A percentile compares a stretch with the other conserved stretches of the same genome.
phyloP scores from a whole-genome alignment of 2,888 invertebrate genomes.

The Phortica okadai region DNA sequence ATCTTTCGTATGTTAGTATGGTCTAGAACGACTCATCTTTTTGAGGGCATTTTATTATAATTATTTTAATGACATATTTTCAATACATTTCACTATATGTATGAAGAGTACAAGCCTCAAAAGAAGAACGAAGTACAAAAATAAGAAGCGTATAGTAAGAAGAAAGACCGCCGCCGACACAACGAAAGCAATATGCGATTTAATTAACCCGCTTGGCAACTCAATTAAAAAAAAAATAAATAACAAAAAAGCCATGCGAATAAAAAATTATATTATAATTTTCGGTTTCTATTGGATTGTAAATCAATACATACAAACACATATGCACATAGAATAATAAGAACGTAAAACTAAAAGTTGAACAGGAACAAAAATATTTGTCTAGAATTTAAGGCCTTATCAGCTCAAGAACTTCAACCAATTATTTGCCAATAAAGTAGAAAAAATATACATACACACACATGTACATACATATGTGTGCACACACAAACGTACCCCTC shows the following conservation, averaged over 20 bases:
- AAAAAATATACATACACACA: background rate
- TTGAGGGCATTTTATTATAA: too few species aligned
- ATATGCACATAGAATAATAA: background rate
- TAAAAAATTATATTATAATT: too few species aligned
- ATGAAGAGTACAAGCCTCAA: background rate
- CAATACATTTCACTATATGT: too few species aligned
- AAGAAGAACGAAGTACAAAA: background rate
- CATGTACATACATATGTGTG: background rate
- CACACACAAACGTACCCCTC: background rate
- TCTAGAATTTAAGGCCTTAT: background rate
- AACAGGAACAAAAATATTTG: background rate
- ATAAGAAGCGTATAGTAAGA: background rate
- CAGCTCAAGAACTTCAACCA: background rate
- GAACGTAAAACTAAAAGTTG: background rate
- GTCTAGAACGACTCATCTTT: too few species aligned
- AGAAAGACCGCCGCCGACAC: background rate
- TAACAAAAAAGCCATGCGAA: too few species aligned
- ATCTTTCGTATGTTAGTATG: too few species aligned
- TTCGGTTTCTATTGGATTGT: too few species aligned
- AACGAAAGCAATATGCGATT: background rate
- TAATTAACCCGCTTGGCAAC: constrained; percentile 17
- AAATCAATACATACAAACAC: background rate
- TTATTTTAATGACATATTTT: background rate
- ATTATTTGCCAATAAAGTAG: background rate
- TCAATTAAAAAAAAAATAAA: background rate